A percentile compares a stretch with the other conserved stretches of the same genome.
Evolutionary conservation across 2,888 invertebrate genomes (phyloP).

Genomic region (Uloborus plumipes): DNA sequence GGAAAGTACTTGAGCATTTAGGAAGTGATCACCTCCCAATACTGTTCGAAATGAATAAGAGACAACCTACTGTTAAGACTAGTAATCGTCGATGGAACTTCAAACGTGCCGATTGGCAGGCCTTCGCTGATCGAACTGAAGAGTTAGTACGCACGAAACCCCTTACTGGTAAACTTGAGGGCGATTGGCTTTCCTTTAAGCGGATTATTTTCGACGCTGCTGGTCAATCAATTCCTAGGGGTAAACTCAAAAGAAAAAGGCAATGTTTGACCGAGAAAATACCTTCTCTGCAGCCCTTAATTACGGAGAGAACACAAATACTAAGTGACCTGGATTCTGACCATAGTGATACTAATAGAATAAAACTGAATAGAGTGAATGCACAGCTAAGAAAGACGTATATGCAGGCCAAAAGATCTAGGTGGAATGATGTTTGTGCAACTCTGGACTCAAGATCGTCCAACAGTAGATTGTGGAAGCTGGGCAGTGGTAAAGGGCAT

Average conservation of each 20-base stretch:
- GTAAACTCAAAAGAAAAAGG: neutral
- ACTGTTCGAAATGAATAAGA: neutral
- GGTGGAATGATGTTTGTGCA: neutral
- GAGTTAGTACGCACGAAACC: neutral
- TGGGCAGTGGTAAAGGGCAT: neutral
- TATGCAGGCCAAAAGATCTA: neutral
- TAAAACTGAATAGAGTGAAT: neutral
- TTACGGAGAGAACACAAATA: neutral
- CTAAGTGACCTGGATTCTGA: neutral
- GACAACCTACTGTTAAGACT: neutral
- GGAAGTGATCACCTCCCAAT: conserved; percentile 20
- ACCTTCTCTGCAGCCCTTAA: neutral
- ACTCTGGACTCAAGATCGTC: neutral
- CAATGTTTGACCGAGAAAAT: neutral
- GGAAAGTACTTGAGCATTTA: neutral
- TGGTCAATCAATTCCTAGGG: too few relatives aligned
- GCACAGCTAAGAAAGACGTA: conserved; percentile 7
- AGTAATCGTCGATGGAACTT: conserved; percentile 11
- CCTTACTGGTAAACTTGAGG: neutral
- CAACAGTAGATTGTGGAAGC: neutral
- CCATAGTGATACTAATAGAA: neutral
- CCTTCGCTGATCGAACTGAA: neutral
- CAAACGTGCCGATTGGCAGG: neutral
- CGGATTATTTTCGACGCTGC: too few relatives aligned
- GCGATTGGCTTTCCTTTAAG: too few relatives aligned